Conservation (phyloP, 2,888 invertebrate species). For the Monoplex corrugatus region DNA sequence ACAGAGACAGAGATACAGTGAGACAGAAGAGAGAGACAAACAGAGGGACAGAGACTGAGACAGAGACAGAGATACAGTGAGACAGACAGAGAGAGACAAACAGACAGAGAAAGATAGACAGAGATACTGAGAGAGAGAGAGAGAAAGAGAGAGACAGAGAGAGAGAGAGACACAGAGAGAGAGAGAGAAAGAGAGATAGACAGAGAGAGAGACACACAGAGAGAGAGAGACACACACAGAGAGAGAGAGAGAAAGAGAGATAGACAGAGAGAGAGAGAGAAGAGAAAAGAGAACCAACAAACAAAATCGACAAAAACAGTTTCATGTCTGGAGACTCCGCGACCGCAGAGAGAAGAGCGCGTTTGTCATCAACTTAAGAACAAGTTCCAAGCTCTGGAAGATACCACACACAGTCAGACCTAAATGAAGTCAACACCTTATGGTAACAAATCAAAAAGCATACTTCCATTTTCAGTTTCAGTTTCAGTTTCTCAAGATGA, state of each 20-base stretch:
- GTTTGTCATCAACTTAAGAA: too few species aligned
- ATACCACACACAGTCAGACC: too few species aligned
- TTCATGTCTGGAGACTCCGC: too few species aligned
- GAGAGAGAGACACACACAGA: conserved; percentile 4
- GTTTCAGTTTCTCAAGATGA: too few species aligned
- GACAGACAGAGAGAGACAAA: neutral
- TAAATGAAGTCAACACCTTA: too few species aligned
- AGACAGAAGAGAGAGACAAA: neutral
- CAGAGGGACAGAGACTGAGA: neutral
- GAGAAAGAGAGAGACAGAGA: neutral
- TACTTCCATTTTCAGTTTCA: too few species aligned
- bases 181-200: conserved; percentile 5
- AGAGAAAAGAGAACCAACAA: too few species aligned
- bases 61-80: neutral
- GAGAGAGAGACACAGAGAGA: neutral
- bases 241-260: neutral
- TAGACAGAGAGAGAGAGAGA: neutral
- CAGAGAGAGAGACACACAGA: conserved; percentile 21
- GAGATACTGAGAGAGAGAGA: neutral
- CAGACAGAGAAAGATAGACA: neutral
- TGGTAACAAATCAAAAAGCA: too few species aligned
- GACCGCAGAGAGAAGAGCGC: too few species aligned
- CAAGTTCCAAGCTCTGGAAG: too few species aligned
- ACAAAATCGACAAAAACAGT: too few species aligned
- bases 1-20: neutral